Conservation (phyloP, 2,797 vertebrate genomes). For the Onychomys leucogaster region DNA sequence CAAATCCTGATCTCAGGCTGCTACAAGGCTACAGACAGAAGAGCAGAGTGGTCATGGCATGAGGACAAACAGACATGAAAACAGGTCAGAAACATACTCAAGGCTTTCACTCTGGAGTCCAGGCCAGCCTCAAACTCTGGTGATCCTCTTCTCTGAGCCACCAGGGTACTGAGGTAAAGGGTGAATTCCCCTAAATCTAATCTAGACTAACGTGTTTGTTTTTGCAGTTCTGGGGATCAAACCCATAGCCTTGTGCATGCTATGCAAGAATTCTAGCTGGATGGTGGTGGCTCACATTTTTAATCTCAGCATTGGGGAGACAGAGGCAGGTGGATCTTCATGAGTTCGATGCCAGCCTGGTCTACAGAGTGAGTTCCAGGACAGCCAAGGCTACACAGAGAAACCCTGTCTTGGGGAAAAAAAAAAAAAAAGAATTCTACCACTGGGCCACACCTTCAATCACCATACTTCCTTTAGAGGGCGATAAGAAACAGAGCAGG, state of each 20-base stretch:
- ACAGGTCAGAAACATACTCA: not conserved
- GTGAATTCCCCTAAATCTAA: not conserved
- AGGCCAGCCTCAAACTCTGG: not conserved
- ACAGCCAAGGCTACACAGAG: no score
- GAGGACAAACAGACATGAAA: not conserved
- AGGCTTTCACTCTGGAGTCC: not conserved
- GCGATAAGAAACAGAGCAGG: not conserved
- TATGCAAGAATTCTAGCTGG: not conserved
- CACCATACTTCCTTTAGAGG: not conserved
- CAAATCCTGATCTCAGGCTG: not conserved
- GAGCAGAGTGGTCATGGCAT: rapidly evolving
- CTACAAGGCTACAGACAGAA: no score
- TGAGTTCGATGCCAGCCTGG: not conserved
- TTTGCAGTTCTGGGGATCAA: not conserved
- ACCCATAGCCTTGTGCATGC: not conserved
- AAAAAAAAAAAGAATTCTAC: not conserved
- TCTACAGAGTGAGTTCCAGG: not conserved
- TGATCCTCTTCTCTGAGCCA: not conserved
- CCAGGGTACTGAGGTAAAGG: not conserved
- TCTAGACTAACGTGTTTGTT: not conserved
- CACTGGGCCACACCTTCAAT: not conserved
- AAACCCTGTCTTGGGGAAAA: no score
- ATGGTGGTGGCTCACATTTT: not conserved
- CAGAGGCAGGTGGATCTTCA: not conserved
- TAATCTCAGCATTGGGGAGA: not conserved